These are phyloP conservation scores for Gorsachius goisagi DNA, from an alignment of 2,113 vertebrate species.

Conservation along the genomic window DNA sequence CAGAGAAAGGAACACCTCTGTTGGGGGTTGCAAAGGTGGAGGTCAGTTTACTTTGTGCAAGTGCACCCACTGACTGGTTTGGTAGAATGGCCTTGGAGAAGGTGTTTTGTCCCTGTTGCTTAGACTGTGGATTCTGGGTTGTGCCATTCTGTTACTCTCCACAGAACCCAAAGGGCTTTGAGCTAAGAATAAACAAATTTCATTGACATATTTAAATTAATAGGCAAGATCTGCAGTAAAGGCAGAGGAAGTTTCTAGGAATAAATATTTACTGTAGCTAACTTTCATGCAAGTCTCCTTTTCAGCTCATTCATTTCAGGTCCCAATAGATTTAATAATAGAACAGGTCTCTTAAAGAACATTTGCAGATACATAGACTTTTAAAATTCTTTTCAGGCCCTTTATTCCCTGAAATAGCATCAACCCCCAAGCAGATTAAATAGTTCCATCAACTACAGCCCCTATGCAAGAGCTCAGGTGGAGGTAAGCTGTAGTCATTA, in stretches of 20 bases:
- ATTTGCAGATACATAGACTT: not conserved
- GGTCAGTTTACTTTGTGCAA: too few species aligned
- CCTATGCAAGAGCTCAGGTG: not conserved
- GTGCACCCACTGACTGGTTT: not conserved
- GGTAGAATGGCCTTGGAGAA: not conserved
- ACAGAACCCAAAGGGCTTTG: not conserved
- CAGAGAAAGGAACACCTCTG: not conserved
- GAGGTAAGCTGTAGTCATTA: not conserved
- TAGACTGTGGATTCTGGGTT: not conserved
- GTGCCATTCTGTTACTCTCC: not conserved
- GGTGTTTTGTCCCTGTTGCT: not conserved
- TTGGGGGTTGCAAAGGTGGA: not conserved
- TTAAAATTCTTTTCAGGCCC: not conserved
- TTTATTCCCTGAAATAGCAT: not conserved
- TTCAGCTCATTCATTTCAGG: not conserved
- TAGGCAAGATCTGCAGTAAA: not conserved
- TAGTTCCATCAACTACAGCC: not conserved
- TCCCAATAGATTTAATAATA: not conserved
- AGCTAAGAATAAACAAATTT: not conserved
- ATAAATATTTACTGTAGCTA: not conserved
- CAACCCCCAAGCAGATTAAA: not conserved
- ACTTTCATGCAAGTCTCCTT: not conserved
- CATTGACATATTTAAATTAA: not conserved
- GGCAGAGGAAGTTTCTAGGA: not conserved
- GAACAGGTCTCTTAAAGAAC: not conserved